These are phyloP conservation scores for Arizona elegans DNA, from an alignment of 2,113 vertebrate genomes.

Conservation along the genomic window DNA sequence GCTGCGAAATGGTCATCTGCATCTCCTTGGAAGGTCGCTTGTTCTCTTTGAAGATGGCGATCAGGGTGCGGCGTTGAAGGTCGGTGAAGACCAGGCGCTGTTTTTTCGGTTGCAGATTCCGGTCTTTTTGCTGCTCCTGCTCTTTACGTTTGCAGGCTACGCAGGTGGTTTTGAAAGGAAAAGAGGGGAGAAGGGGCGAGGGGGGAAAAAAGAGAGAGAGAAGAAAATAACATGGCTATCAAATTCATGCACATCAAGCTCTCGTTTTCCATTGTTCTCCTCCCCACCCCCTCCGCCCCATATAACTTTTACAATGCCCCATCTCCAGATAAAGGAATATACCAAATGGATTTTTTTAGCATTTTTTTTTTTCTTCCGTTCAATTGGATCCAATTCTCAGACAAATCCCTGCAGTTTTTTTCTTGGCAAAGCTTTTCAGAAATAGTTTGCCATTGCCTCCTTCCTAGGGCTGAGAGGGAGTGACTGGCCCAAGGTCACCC, in stretches of 20 bases:
- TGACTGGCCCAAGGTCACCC: neutral
- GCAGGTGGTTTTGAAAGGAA: neutral
- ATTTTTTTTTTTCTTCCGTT: neutral
- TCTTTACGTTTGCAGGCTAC: conserved; percentile 98
- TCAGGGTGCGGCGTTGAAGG: conserved; percentile 95
- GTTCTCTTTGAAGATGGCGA: conserved; percentile 99
- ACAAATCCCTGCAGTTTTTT: neutral
- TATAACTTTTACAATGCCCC: neutral
- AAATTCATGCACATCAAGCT: conserved; percentile 1
- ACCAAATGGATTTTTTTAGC: neutral
- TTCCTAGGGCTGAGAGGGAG: neutral
- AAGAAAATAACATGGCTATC: conserved; percentile 48
- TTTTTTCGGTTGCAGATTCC: conserved; percentile 92
- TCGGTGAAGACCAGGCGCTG: conserved; percentile 98
- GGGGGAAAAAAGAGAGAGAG: neutral
- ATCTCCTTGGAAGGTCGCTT: conserved; percentile 97
- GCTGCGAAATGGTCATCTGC: conserved; percentile 98
- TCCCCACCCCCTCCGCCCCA: no score
- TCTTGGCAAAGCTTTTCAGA: neutral
- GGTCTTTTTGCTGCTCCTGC: conserved; percentile 95
- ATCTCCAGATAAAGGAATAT: neutral
- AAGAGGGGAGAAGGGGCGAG: neutral
- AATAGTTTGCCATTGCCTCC: neutral
- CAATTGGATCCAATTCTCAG: neutral
- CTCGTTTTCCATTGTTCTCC: neutral